Evolutionary conservation across 2,888 invertebrate species (phyloP).

Genomic region (Mythimna vitellina): DNA sequence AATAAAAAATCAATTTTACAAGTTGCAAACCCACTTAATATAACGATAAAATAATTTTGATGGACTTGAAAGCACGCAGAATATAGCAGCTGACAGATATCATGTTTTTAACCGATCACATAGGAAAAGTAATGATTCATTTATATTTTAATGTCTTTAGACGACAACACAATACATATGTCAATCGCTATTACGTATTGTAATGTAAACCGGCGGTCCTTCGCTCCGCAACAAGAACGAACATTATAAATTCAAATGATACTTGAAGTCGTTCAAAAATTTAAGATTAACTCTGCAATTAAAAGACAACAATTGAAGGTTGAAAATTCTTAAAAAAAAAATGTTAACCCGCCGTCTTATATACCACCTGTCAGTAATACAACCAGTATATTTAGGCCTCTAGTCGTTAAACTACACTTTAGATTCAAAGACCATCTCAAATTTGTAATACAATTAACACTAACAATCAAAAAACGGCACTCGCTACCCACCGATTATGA

Average conservation of each 20-base stretch:
- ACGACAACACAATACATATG: constrained; percentile 39
- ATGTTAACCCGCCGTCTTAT: constrained; percentile 30
- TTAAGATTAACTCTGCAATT: constrained; percentile 71
- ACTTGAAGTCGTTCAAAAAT: constrained; percentile 61
- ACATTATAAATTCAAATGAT: constrained; percentile 67
- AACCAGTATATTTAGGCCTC: constrained; percentile 56
- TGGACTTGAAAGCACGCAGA: constrained; percentile 12
- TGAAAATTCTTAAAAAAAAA: constrained; percentile 60
- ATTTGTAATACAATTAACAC: constrained; percentile 55
- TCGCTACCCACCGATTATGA: constrained; percentile 71
- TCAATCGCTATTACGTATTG: constrained; percentile 47
- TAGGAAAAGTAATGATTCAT: constrained; percentile 51
- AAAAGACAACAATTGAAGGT: constrained; percentile 71
- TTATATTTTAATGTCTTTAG: constrained; percentile 43
- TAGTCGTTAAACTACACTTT: constrained; percentile 5
- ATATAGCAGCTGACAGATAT: constrained; percentile 35
- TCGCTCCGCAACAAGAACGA: constrained; percentile 28
- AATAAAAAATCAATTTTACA: constrained; percentile 19
- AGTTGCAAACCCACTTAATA: constrained; percentile 8
- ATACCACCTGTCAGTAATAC: constrained; percentile 65
- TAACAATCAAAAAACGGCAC: constrained; percentile 62
- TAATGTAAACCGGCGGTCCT: constrained; percentile 44
- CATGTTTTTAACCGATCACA: constrained; percentile 32
- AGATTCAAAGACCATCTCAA: constrained; percentile 48
- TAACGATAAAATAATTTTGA: constrained; percentile 34